Conservation (phyloP, 2,113 vertebrate genomes). For the Piprites chloris region DNA sequence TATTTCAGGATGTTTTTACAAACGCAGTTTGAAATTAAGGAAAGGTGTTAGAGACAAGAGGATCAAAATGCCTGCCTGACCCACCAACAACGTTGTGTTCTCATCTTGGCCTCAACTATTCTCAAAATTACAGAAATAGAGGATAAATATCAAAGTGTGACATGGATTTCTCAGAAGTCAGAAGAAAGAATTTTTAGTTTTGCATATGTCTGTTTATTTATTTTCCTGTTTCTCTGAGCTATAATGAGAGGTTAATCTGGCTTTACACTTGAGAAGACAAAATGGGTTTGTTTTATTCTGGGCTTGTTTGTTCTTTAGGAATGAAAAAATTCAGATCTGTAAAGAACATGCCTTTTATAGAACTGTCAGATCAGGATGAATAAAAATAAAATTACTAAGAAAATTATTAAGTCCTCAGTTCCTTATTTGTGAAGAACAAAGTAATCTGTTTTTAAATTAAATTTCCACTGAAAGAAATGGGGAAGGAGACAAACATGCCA, state of each 20-base stretch:
- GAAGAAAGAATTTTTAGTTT: neutral
- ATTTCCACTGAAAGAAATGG: neutral
- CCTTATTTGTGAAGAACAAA: neutral
- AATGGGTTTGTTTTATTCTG: neutral
- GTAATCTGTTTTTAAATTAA: neutral
- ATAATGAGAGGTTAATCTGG: neutral
- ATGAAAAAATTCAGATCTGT: neutral
- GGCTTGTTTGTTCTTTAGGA: neutral
- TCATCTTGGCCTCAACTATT: neutral
- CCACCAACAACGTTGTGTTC: neutral
- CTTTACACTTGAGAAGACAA: neutral
- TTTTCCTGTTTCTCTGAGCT: neutral
- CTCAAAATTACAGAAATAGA: neutral
- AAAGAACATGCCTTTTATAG: neutral
- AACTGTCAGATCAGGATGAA: neutral
- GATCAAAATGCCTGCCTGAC: neutral
- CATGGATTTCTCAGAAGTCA: neutral
- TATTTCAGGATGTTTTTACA: neutral
- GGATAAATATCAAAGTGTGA: neutral
- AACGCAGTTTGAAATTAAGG: neutral
- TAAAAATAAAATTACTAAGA: neutral
- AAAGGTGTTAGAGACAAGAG: neutral
- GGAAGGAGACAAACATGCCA: neutral
- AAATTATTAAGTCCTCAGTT: neutral
- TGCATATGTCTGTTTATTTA: too few relatives aligned